Base-by-base conservation (phyloP, 2,113 vertebrate genomes). In the Trematomus loennbergii region DNA sequence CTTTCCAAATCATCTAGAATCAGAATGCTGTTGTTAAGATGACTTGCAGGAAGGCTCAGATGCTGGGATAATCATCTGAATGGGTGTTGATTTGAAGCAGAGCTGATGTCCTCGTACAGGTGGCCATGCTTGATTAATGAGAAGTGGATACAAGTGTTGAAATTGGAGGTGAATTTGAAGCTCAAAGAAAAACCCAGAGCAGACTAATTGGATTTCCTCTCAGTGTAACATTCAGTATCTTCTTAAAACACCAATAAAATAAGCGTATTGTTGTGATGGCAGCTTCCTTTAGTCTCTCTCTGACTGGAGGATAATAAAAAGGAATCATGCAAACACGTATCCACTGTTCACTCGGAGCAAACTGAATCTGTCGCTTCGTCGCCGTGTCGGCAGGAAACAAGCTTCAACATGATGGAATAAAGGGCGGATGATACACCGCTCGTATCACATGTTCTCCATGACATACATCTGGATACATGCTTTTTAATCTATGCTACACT, bases 141-240 rank as follows among this genome's bases (percentile, higher is more conserved):
- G 36, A 8, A 40, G n/a, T 7, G 36, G 36, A 40, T 29, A 2
- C 0, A 29, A 29, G 3, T 4, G 3, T 3, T 29, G 29, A 3
- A 29, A 25, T 25, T 25, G 25, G 25, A 25, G 25, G 25, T 36
- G 36, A n/a, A n/a, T n/a, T n/a, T n/a, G n/a, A n/a, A n/a, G n/a
- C n/a, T n/a, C n/a, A n/a, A n/a, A n/a, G n/a, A n/a, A n/a, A n/a
- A n/a, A n/a, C n/a, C n/a, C n/a, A n/a, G n/a, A n/a, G n/a, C n/a
- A n/a, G n/a, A 90, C 80, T 88, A 91, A 90, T 89, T 88, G 78
- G 69, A 88, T 91, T 85, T 83, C 36, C 72, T 46, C 65, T 85
- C 45, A 83, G 68, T 77, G 76, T 71, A 75, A 81, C 78, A 62
- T 87, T 88, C 70, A 74, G 46, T 70, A 22, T 66, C 77, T 10